Evolutionary conservation across 2,113 vertebrate species (phyloP), one percentile per base, ranked within the genome.

Genomic region (Glareola pratincola): DNA sequence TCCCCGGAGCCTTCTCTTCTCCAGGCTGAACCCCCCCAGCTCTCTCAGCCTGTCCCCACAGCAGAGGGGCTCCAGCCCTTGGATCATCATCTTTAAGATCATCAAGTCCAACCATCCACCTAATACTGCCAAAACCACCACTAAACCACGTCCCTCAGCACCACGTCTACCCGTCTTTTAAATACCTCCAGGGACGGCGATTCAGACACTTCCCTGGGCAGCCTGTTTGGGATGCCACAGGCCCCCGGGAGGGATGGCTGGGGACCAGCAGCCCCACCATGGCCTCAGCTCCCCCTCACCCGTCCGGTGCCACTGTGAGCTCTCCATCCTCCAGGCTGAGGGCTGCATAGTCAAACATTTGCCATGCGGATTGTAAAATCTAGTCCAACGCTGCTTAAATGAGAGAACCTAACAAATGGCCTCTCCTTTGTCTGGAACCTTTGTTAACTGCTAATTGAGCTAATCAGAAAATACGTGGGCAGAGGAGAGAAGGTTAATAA

Each of bases 261-360:
- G 45, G 53, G 39, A 90, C 20, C 67, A 68, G 56, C 50, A 72
- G 47, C 36, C 36, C 26, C 37, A 23, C 6, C 39, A 19, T 34
- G 45, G 26, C 47, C 43, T n/a, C 43, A 12, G 13, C 23, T 26
- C 16, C 45, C 29, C 27, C 47, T 74, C 1, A 0, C 22, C 50
- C 5, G 0, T 14, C 30, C 29, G 32, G 22, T 71, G 22, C 24
- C 41, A 20, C 1, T 0, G 1, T 1, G 27, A 72, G 24, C 18
- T 39, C 23, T 27, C 19, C 47, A 10, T 20, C n/a, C 7, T n/a
- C 23, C 29, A 10, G 48, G 36, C 75, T 54, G 37, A 43, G 56
- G 36, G 47, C 17, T 74, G 68, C 12, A 1, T 3, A 11, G 47
- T 12, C 21, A 14, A 48, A 64, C 36, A 1, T 32, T 43, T 59